These are phyloP conservation scores for Cossypha polioptera DNA, from an alignment of 2,797 vertebrate species.

Conservation along the genomic window DNA sequence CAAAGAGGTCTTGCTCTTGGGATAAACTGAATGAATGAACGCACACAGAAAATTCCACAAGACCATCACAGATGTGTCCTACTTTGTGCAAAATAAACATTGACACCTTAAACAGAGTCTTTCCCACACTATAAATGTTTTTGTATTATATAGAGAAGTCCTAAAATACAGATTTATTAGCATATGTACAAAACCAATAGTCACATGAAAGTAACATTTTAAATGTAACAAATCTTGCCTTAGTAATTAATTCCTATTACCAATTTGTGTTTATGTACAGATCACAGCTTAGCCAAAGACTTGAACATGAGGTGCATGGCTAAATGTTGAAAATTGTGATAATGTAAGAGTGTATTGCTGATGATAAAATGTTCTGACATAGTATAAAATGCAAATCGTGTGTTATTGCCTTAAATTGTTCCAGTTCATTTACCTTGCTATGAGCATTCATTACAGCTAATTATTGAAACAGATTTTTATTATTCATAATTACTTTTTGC, in stretches of 20 bases:
- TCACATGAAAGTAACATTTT: neutral
- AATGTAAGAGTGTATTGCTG: neutral
- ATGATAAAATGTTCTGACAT: slow-evolving; percentile 71
- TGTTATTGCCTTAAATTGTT: slow-evolving; percentile 73
- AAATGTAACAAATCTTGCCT: neutral
- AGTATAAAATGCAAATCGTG: slow-evolving; percentile 73
- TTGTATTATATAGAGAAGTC: neutral
- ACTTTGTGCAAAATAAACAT: neutral
- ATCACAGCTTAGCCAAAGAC: neutral
- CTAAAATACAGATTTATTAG: neutral
- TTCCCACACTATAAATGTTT: neutral
- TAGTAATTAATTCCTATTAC: neutral
- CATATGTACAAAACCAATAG: neutral
- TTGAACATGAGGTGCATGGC: neutral
- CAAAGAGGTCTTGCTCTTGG: neutral
- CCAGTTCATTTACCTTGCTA: slow-evolving; percentile 72
- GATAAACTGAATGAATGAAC: neutral
- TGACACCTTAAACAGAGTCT: neutral
- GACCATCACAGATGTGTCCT: neutral
- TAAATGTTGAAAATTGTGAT: neutral
- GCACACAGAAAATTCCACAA: neutral
- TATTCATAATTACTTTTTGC: slow-evolving; percentile 77
- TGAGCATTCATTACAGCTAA: slow-evolving; percentile 75
- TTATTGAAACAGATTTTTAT: slow-evolving; percentile 78
- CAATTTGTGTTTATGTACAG: neutral